Evolutionary conservation across 2,113 vertebrate species (phyloP), one percentile per base, ranked within the genome.

Genomic region (Garra rufa): DNA sequence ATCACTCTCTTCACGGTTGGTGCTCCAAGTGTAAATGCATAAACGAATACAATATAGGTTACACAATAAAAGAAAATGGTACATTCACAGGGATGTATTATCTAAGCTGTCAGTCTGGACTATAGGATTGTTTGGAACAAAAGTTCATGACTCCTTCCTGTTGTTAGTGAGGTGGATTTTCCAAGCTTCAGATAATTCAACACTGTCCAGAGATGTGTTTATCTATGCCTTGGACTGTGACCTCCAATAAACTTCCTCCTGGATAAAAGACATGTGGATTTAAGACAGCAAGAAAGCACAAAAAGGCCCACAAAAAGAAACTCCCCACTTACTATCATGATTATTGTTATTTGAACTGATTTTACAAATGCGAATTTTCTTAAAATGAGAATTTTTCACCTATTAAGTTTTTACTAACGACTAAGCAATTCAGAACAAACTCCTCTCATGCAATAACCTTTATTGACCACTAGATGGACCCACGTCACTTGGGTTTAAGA

Each of bases 381-480:
- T 21, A 14, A 1, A 43, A 14, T 8, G 0, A 55, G 2, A 55
- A 3, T 26, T 41, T 75, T 75, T 52, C 15, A 76, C 8, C 3
- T 3, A 30, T 38, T 34, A 2, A 76, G 73, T 30, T 4, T 34
- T 52, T 52, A 52, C 43, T 55, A 30, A 55, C 34, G 17, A 76
- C 11, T 0, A 76, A 9, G 46, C 3, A 74, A 48, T 61, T 43
- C 9, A 26, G 34, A 43, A 43, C 48, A 34, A 48, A 34, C 48
- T 46, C 24, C n/a, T 24, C 3, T 24, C n/a, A 21, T 84, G 63
- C 21, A 80, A 48, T 70, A 7, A 61, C 13, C 3, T 7, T 4
- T 55, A 28, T 63, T 78, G 10, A 67, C 79, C 86, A 82, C 86
- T 82, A 85, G 83, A 70, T 41, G 34, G 78, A 55, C 59, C 73